Evolutionary conservation across 2,797 vertebrate genomes (phyloP).

Genomic region (Sebastes jordani): DNA sequence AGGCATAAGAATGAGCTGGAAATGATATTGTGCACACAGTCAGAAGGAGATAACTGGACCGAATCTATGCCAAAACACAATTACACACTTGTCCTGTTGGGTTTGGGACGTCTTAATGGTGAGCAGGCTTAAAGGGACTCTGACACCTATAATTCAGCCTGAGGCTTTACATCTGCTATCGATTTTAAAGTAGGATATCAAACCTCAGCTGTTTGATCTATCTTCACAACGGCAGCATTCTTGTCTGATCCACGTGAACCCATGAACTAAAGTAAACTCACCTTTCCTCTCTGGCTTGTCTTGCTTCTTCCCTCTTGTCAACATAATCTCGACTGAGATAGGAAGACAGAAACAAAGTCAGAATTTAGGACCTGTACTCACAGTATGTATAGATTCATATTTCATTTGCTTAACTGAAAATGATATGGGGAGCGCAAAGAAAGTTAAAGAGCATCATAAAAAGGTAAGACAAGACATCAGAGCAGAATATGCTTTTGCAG

Average conservation of each 20-base stretch:
- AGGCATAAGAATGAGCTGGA: not conserved
- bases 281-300: conserved; percentile 95
- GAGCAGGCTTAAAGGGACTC: conserved; percentile 56
- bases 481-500: not conserved
- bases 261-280: conserved; percentile 65
- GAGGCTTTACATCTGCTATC: conserved; percentile 66
- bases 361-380: not conserved
- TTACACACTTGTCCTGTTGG: conserved; percentile 73
- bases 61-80: conserved; percentile 64
- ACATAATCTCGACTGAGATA: conserved; percentile 87
- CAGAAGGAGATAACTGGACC: conserved; percentile 15
- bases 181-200: too few species aligned
- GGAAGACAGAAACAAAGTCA: conserved; percentile 30
- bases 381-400: not conserved
- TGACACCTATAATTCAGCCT: conserved; percentile 57
- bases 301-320: conserved; percentile 92
- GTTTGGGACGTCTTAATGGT: conserved; percentile 61
- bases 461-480: conserved; percentile 3
- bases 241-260: not conserved
- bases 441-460: not conserved
- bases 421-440: not conserved
- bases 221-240: not conserved
- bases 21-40: not conserved
- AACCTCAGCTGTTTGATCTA: too few species aligned
- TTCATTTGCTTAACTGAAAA: not conserved